Evolutionary conservation across 2,113 vertebrate species (phyloP).

Genomic region (Catharus bicknelli): DNA sequence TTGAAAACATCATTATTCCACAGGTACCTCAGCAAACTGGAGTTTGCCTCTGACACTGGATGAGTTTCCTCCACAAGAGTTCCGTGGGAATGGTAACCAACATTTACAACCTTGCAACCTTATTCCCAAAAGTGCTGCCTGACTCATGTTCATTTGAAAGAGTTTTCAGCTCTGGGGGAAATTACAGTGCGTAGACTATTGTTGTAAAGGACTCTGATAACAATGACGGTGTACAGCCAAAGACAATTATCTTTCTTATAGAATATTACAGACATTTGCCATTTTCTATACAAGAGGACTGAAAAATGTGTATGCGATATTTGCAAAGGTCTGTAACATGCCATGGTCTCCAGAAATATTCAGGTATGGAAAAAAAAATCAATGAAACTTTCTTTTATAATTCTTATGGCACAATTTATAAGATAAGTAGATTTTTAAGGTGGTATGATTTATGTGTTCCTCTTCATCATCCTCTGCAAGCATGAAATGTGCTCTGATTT

Average conservation of each 20-base stretch:
- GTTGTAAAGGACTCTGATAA: constrained; percentile 16
- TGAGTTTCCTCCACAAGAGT: background rate
- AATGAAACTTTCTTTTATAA: background rate
- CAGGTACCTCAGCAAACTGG: background rate
- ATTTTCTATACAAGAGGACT: background rate
- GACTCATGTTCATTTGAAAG: constrained; percentile 60
- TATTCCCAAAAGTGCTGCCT: constrained; percentile 14
- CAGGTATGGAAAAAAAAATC: background rate
- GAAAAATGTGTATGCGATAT: background rate
- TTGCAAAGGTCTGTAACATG: background rate
- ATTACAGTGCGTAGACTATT: constrained; percentile 40
- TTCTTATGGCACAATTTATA: background rate
- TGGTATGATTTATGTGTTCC: background rate
- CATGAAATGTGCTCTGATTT: background rate
- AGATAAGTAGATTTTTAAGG: background rate
- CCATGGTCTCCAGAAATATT: background rate
- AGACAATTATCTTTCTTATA: background rate
- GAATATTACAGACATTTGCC: constrained; percentile 13
- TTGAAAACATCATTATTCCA: background rate
- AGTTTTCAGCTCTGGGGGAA: constrained; percentile 54
- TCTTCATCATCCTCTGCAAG: background rate
- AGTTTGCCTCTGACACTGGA: background rate
- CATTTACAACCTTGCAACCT: background rate
- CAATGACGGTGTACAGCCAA: background rate
- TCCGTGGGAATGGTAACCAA: constrained; percentile 12